Base-by-base conservation (phyloP, 2,797 vertebrate species). In the Kryptolebias ocellatus region DNA sequence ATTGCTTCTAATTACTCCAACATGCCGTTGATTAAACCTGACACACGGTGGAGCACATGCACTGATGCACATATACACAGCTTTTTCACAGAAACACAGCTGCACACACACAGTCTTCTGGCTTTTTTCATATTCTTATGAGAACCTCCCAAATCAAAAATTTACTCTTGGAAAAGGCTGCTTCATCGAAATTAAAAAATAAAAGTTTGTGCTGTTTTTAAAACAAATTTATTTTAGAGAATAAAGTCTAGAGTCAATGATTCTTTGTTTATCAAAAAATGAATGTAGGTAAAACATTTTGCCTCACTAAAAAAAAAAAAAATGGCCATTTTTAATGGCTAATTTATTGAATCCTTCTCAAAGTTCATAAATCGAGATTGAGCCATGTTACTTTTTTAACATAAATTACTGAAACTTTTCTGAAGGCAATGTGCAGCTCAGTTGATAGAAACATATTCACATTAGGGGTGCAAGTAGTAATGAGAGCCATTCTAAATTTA, bases 1-100 rank as follows among this genome's bases (percentile, higher is more conserved):
- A 87, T 85, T 78, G 71, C 70, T 71, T 82, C 49, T 79, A 81
- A 79, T 84, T 83, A 79, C 69, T 67, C 55, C 34, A 60, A 63
- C 76, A 79, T 12, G 16, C 29, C 68, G 44, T 69, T 85, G 76
- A 87, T 83, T 77, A 77, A 75, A 81, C 69, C 49, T 73, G 69
- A 81, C 74, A 82, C 24, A 63, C 27, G 34, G 27, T 56, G 55
- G 45, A 55, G 45, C 63, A 44, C 67, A 72, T 58, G 66, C 44
- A 71, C 44, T 34, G 42, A 74, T 54, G 34, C 47, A 63, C 20
- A n/a, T 16, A 45, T 4, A 31, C 49, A 44, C 31, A 53, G 29
- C 24, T 16, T 37, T 47, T 44, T 46, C 51, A 64, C 49, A 31
- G 54, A 55, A 53, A 54, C 56, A 58, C 34, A 50, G 45, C 62